Conservation (phyloP, 2,797 vertebrate genomes). For the Buphagus erythrorhynchus region DNA sequence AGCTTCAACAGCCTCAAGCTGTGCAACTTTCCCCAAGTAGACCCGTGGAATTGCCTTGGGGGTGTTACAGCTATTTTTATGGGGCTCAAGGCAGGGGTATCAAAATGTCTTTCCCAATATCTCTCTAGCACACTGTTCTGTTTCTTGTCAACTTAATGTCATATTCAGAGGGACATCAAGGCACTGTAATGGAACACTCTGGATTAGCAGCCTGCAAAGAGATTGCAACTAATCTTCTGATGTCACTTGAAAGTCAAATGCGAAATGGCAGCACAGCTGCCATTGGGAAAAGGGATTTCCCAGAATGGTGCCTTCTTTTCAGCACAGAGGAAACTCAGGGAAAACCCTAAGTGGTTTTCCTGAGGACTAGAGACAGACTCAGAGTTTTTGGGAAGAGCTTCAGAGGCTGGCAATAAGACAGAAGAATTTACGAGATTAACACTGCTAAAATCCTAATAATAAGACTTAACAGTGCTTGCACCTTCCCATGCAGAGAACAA, state of each 20-base stretch:
- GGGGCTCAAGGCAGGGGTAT: neutral
- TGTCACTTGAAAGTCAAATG: slow-evolving; percentile 52
- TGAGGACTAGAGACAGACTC: neutral
- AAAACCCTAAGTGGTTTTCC: neutral
- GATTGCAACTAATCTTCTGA: slow-evolving; percentile 77
- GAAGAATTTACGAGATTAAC: neutral
- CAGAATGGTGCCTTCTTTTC: neutral
- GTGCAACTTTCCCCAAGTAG: neutral
- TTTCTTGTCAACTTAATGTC: neutral
- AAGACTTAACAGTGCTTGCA: neutral
- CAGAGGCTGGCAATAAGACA: neutral
- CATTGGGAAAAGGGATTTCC: neutral
- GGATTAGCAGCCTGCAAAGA: slow-evolving; percentile 70
- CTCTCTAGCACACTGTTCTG: neutral
- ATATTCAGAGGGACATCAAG: neutral
- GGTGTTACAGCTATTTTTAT: neutral
- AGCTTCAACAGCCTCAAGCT: neutral
- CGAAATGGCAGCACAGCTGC: slow-evolving; percentile 37
- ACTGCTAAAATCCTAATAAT: neutral
- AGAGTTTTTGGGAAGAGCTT: neutral
- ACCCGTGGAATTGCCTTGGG: neutral
- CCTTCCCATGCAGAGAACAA: neutral
- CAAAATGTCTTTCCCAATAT: neutral
- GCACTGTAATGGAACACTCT: neutral
- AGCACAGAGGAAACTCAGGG: neutral